Base-by-base conservation (phyloP, 2,797 vertebrate species). In the Megalops cyprinoides region DNA sequence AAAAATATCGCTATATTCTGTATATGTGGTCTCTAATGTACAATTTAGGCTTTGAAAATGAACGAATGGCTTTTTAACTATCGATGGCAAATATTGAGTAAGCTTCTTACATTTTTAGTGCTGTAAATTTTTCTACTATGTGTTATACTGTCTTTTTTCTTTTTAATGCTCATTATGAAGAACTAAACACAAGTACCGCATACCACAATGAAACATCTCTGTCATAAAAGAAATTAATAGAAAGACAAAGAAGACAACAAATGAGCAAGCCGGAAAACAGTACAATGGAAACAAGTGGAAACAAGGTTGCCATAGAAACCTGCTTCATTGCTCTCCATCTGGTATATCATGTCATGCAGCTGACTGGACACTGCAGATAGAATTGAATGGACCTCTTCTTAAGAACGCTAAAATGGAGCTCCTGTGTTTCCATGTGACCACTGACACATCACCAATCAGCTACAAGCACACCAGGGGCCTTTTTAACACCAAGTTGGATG, bases 221-320 rank as follows among this genome's bases (percentile, higher is more conserved):
- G 6, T 60, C 12, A 60, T 15, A 28, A n/a, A 23, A 14, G 58
- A 23, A 4, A 25, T 60, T 25, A 67, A 67, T 10, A 28, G n/a
- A 31, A n/a, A 67, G 6, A 74, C 15, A 4, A 23, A 49, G 51
- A 76, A 37, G 2, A 15, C 42, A 62, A 81, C 28, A 10, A 12
- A 53, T 15, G 2, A 53, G 51, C 2, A 10, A 53, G 51, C 51
- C 12, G 12, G 12, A 51, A 53, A 53, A 53, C 51, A 12, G 51
- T 53, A 53, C 51, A 53, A 2, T 14, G 4, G n/a, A 58, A 60
- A 56, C 56, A 51, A 79, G 73, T 31, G 34, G 39, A 42, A 20
- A 37, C 34, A 44, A 60, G 62, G 79, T 80, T 80, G 69, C 79
- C 23, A 81, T 76, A 49, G 79, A 75, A 81, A 81, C 71, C 4